Evolutionary conservation across 64 coral and sea anemone species (phyloP).

Genomic region (Anthopleura sola): DNA sequence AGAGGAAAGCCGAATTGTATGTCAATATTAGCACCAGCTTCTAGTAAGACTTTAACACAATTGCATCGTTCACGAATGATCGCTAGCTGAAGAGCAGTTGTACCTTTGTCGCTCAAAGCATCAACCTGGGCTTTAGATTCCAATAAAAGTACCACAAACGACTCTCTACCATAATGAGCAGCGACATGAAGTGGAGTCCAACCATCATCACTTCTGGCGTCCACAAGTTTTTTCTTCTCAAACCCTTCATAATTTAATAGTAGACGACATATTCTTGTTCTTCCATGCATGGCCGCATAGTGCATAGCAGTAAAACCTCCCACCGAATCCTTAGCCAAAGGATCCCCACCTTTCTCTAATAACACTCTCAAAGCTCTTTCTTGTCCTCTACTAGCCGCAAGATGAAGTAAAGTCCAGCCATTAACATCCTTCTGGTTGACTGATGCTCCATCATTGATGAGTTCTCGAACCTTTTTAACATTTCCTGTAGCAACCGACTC

Average conservation of each 20-base stretch:
- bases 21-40: slow-evolving; percentile 83
- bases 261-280: slow-evolving; percentile 78
- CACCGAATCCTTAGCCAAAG: slow-evolving; percentile 79
- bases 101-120: slow-evolving; percentile 88
- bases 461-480: slow-evolving; percentile 75
- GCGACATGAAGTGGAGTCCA: slow-evolving; percentile 93
- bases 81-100: slow-evolving; percentile 89
- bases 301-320: slow-evolving; percentile 89
- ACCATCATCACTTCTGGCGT: slow-evolving; percentile 92
- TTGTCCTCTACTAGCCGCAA: slow-evolving; percentile 83
- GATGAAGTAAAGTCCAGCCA: slow-evolving; percentile 82
- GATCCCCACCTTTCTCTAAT: slow-evolving; percentile 81
- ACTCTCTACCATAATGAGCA: slow-evolving; percentile 80
- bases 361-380: slow-evolving; percentile 76
- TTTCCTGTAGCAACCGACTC: slow-evolving; percentile 76
- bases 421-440: slow-evolving; percentile 85
- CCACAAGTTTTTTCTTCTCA: slow-evolving; percentile 70
- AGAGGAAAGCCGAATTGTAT: slow-evolving; percentile 85
- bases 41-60: slow-evolving; percentile 74
- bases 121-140: slow-evolving; percentile 70
- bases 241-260: slow-evolving; percentile 81
- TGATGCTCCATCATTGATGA: slow-evolving; percentile 71
- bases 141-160: slow-evolving; percentile 78
- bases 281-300: slow-evolving; percentile 89
- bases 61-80: slow-evolving; percentile 93